Conservation (phyloP, 2,797 vertebrate genomes). For the Syngnathus acus region DNA sequence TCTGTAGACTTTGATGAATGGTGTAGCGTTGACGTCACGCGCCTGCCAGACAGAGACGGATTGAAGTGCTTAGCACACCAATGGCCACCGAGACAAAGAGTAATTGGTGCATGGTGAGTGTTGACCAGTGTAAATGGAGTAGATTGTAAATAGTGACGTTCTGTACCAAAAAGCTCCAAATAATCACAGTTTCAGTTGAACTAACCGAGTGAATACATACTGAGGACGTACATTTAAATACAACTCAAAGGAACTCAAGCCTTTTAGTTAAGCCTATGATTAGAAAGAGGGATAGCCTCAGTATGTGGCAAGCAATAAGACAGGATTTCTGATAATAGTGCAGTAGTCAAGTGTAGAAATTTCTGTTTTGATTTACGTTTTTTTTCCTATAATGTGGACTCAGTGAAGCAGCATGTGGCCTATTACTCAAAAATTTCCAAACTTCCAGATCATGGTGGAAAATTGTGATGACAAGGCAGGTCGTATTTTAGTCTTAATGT, state of each 20-base stretch:
- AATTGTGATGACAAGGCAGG: background rate
- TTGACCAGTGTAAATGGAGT: slow-evolving; percentile 66
- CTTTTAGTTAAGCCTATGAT: background rate
- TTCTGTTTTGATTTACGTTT: background rate
- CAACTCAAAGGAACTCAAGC: background rate
- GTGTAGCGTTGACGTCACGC: slow-evolving; percentile 55
- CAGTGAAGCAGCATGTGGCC: background rate
- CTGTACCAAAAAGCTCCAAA: background rate
- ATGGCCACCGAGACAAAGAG: slow-evolving; percentile 70
- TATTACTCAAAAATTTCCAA: background rate
- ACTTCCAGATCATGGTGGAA: background rate
- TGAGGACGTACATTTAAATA: background rate
- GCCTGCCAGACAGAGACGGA: slow-evolving; percentile 68
- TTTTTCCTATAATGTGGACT: background rate
- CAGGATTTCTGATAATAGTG: background rate
- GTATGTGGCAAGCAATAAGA: background rate
- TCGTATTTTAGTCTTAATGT: background rate
- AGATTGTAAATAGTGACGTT: slow-evolving; percentile 22
- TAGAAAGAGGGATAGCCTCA: background rate
- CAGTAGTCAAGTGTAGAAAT: background rate
- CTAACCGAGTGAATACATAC: background rate
- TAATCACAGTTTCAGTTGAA: background rate
- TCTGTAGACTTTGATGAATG: slow-evolving; percentile 56
- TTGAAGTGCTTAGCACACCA: slow-evolving; percentile 74
- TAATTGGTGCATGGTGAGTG: slow-evolving; percentile 66